Conservation (phyloP, 2,797 vertebrate genomes). For the Pygocentrus nattereri region DNA sequence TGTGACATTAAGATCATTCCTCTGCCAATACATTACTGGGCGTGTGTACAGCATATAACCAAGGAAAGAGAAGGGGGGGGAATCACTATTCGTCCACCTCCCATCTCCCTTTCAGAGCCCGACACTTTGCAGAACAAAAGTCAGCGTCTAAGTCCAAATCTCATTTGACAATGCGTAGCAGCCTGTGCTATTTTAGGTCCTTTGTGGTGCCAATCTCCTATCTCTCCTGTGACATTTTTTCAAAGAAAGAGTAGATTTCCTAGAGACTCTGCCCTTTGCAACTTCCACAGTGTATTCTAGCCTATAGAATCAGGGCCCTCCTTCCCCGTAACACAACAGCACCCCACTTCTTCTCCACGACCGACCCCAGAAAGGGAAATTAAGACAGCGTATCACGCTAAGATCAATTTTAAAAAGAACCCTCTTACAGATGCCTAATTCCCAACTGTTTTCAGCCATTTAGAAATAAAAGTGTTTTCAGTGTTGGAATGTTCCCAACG, state of each 20-base stretch:
- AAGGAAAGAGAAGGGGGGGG: conserved; percentile 72
- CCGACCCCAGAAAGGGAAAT: conserved; percentile 82
- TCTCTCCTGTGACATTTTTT: conserved; percentile 99
- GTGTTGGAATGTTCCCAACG: conserved; percentile 43
- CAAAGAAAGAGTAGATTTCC: conserved; percentile 99
- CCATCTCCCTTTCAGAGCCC: conserved; percentile 93
- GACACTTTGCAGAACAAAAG: conserved; percentile 95
- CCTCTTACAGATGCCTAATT: conserved; percentile 76
- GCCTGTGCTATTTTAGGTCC: conserved; percentile 95
- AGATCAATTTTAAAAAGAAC: conserved; percentile 79
- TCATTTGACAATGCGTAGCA: conserved; percentile 99
- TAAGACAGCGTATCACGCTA: conserved; percentile 89
- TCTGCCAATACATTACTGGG: conserved; percentile 85
- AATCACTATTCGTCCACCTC: conserved; percentile 91
- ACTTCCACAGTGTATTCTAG: conserved; percentile 94
- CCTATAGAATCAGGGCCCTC: conserved; percentile 86
- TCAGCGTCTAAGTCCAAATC: conserved; percentile 99
- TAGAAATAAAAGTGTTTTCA: conserved; percentile 62
- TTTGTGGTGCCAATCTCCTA: conserved; percentile 99
- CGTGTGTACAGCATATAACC: conserved; percentile 85
- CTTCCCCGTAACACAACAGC: conserved; percentile 85
- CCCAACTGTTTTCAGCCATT: conserved; percentile 71
- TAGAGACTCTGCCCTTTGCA: conserved; percentile 99
- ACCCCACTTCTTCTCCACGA: conserved; percentile 78
- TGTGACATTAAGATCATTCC: conserved; percentile 87